phyloP scores from a whole-genome alignment of 2,797 vertebrate species.

The Galagoides demidoff region DNA sequence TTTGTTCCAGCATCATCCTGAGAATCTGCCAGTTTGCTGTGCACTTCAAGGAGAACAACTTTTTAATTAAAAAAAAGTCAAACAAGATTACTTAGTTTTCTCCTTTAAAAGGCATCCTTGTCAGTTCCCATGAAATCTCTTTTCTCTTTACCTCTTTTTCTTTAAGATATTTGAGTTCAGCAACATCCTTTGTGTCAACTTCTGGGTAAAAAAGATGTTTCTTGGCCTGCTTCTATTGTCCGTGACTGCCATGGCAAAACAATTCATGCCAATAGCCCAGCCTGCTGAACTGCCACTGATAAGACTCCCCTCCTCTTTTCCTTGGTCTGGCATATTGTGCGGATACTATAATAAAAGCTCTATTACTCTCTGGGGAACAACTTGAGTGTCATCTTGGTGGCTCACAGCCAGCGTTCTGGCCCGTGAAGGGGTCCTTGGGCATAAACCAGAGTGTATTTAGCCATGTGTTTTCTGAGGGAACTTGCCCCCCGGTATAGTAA shows the following conservation, averaged over 20 bases:
- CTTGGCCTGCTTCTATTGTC: conserved; percentile 59
- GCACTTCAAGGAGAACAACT: conserved; percentile 57
- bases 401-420: conserved; percentile 2
- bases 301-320: not conserved
- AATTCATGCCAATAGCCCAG: conserved; percentile 52
- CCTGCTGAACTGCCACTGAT: conserved; percentile 27
- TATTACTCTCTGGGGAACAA: conserved; percentile 16
- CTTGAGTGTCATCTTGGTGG: not conserved
- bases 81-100: conserved; percentile 77
- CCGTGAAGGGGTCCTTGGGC: not conserved
- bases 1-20: conserved; percentile 66
- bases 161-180: conserved; percentile 48
- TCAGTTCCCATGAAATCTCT: conserved; percentile 44
- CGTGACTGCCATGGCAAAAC: conserved; percentile 54
- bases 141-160: conserved; percentile 65
- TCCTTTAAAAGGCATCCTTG: conserved; percentile 65
- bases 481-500: not conserved
- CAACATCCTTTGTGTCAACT: conserved; percentile 21
- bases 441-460: not conserved
- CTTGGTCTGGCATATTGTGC: conserved; percentile 12
- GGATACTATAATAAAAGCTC: conserved; percentile 31
- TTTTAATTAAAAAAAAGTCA: conserved; percentile 84
- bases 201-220: conserved; percentile 72
- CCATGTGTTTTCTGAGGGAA: not conserved
- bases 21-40: conserved; percentile 68